Base-by-base conservation (phyloP, 1,140 invertebrate species). In the Subanguina moxae region DNA sequence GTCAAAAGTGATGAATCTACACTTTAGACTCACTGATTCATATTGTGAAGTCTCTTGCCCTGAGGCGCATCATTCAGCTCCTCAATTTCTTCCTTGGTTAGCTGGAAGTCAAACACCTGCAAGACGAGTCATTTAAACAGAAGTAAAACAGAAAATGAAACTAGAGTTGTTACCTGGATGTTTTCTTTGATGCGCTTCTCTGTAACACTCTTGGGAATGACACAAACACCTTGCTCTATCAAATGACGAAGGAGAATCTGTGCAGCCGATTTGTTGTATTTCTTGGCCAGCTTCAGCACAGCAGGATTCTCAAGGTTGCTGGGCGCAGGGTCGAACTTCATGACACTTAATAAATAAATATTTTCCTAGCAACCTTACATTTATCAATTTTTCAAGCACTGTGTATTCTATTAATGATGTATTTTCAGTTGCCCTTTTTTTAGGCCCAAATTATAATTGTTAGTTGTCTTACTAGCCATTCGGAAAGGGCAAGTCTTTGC, bases 231-330 rank as follows among this genome's bases (percentile, higher is more conserved):
- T 56, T 82, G 76, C 62, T 85, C 81, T 5, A 73, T 25, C 32
- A 75, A 38, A 32, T 78, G 66, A 23, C 68, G 48, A 13, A 76
- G 32, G 21, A 63, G 21, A 43, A 91, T 83, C 83, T 90, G 89
- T 8, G 88, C 87, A 52, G 87, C 83, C 9, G 86, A 84, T 74
- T 87, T 87, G 0, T 85, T 79, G 38, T 88, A 80, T 73, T 86
- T 85, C 13, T 83, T 74, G 8, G 89, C 87, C 52, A 90, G 84
- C 57, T 83, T 73, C 43, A 76, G 78, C 1, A 91, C 86, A 1
- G 82, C 76, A 7, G 85, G 78, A 77, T 91, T 86, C 23, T 85
- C 79, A 1, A 90, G 73, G n/a, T 70, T 65, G 19, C 27, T 27
- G 21, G 76, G 78, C 9, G 71, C 74, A 42, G 66, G 64, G 17